Conservation (phyloP, 1,140 invertebrate genomes). For the Camponotus vicinus region DNA sequence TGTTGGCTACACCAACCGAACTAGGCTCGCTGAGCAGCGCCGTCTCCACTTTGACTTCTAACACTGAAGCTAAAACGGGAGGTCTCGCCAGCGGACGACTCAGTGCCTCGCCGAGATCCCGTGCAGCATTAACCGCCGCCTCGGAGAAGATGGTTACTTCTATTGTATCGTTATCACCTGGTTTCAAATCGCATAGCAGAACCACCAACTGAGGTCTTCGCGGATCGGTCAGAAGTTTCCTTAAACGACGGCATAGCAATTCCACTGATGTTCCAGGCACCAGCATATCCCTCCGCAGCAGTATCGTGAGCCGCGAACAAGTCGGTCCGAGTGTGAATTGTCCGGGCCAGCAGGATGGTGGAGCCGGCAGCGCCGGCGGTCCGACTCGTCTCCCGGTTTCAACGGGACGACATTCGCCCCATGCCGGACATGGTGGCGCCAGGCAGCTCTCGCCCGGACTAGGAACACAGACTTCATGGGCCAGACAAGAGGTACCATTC, state of each 20-base stretch:
- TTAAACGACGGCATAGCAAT: slow-evolving; percentile 89
- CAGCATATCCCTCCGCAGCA: slow-evolving; percentile 89
- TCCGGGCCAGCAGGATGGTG: slow-evolving; percentile 93
- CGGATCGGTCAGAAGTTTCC: slow-evolving; percentile 89
- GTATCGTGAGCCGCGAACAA: slow-evolving; percentile 91
- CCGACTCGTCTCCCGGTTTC: slow-evolving; percentile 91
- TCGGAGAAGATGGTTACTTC: slow-evolving; percentile 92
- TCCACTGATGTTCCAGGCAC: slow-evolving; percentile 91
- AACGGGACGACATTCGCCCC: slow-evolving; percentile 93
- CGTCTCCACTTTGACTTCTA: slow-evolving; percentile 93
- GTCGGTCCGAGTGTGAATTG: slow-evolving; percentile 87
- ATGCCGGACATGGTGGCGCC: slow-evolving; percentile 91
- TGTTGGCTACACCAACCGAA: slow-evolving; percentile 85
- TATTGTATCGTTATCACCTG: slow-evolving; percentile 92
- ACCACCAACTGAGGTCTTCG: slow-evolving; percentile 88
- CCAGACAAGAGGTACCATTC: slow-evolving; percentile 84
- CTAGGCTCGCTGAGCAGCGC: slow-evolving; percentile 88
- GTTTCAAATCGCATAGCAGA: slow-evolving; percentile 93
- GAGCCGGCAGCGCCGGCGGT: slow-evolving; percentile 91
- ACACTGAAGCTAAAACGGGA: slow-evolving; percentile 90
- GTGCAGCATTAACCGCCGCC: slow-evolving; percentile 88
- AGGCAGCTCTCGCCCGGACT: slow-evolving; percentile 92
- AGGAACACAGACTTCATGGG: slow-evolving; percentile 91
- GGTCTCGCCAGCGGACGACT: slow-evolving; percentile 88
- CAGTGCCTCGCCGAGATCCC: slow-evolving; percentile 90